These are phyloP conservation scores for Charadrius vociferus DNA, from an alignment of 2,113 vertebrate genomes.

Conservation along the genomic window DNA sequence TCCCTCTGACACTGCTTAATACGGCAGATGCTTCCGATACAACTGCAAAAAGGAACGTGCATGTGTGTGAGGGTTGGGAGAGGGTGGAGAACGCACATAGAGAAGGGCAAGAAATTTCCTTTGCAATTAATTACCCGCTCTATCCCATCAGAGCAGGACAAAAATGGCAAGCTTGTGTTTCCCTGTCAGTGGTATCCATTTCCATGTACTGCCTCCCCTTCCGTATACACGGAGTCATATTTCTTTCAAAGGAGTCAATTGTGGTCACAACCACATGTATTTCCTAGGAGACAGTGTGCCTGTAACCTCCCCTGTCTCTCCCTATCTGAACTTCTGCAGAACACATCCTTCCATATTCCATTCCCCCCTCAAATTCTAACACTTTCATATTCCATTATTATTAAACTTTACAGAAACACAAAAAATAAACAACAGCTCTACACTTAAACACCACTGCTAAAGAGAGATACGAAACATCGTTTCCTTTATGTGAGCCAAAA, in stretches of 20 bases:
- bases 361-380: not conserved
- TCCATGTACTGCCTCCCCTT: not conserved
- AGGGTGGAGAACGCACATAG: not conserved
- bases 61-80: fast-evolving
- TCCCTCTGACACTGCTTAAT: not conserved
- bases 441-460: not conserved
- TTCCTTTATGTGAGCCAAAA: not conserved
- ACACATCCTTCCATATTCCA: not conserved
- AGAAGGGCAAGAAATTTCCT: not conserved
- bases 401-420: not conserved
- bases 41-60: not conserved
- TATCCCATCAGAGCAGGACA: not conserved
- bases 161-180: not conserved
- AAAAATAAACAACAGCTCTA: not conserved
- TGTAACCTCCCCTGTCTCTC: not conserved
- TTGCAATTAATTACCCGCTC: not conserved
- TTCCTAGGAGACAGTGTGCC: not conserved
- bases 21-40: not conserved
- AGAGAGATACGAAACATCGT: not conserved
- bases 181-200: not conserved
- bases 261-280: not conserved
- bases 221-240: not conserved
- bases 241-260: not conserved
- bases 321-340: not conserved
- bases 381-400: not conserved